Evolutionary conservation across 2,113 vertebrate genomes (phyloP).

Genomic region (Patagioenas fasciata): DNA sequence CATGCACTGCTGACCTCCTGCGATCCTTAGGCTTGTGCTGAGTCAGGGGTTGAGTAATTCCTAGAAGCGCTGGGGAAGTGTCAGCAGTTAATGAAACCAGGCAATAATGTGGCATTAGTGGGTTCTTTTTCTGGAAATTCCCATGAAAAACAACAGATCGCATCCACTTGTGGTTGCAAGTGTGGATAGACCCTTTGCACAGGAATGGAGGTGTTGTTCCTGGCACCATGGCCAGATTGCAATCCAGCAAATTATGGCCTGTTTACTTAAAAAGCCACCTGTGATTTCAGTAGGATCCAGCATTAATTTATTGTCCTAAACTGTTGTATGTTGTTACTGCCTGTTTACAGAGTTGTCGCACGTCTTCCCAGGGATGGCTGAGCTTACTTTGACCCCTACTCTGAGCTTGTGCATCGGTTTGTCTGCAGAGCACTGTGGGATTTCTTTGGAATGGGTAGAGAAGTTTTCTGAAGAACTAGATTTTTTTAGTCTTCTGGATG

Average conservation of each 20-base stretch:
- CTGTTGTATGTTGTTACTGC: neutral
- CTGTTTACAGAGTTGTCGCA: neutral
- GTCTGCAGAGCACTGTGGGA: conserved; percentile 29
- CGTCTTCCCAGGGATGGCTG: conserved; percentile 2
- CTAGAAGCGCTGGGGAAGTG: conserved; percentile 27
- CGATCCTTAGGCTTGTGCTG: neutral
- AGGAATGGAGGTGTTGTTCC: conserved; percentile 19
- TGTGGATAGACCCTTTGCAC: neutral
- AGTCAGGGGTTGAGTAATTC: conserved; percentile 35
- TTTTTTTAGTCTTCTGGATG: conserved; percentile 33
- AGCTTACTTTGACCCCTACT: conserved; percentile 24
- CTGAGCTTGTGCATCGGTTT: neutral
- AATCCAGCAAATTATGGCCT: neutral
- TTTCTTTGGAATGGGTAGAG: conserved; percentile 7
- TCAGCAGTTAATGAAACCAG: neutral
- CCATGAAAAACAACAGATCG: neutral
- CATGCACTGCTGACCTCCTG: neutral
- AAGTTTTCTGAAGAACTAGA: conserved; percentile 3
- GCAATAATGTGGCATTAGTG: conserved; percentile 20
- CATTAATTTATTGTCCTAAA: conserved; percentile 9
- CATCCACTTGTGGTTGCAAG: neutral
- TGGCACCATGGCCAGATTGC: neutral
- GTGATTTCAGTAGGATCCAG: neutral
- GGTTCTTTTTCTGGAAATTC: conserved; percentile 25
- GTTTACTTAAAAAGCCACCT: conserved; percentile 40